Conservation (phyloP, 2,113 vertebrate genomes). For the Axis porcinus region DNA sequence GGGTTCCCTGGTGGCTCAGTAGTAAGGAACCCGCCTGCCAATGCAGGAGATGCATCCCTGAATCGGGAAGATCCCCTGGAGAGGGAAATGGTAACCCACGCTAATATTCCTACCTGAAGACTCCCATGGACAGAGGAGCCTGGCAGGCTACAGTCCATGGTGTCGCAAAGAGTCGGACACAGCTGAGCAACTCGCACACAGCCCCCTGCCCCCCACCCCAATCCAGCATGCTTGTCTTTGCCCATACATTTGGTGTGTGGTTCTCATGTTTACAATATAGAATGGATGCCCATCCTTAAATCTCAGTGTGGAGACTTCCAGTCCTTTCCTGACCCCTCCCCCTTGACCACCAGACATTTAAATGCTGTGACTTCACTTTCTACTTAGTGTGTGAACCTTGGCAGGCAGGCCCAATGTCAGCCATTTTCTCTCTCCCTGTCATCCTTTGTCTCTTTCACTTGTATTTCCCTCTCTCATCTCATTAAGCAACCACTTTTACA, state of each 20-base stretch:
- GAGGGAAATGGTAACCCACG: not conserved
- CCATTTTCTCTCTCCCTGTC: not conserved
- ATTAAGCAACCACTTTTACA: not conserved
- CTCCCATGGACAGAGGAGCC: not conserved
- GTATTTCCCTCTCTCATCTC: not conserved
- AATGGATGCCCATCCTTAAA: not conserved
- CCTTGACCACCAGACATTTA: not conserved
- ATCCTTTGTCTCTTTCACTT: not conserved
- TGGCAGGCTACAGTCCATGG: not conserved
- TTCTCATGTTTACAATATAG: not conserved
- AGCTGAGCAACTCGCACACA: not conserved
- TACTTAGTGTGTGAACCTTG: not conserved
- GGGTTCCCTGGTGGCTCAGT: not conserved
- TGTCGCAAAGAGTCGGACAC: not conserved
- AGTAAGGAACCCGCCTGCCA: not conserved
- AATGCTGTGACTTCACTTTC: not conserved
- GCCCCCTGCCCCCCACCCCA: not conserved
- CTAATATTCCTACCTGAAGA: not conserved
- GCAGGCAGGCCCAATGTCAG: not conserved
- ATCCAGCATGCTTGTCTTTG: not conserved
- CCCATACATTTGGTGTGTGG: not conserved
- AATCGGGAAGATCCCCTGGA: not conserved
- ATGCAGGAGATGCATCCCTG: not conserved
- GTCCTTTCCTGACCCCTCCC: not conserved
- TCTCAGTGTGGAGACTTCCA: not conserved